Conservation (phyloP, 1,140 invertebrate genomes). For the Hetaerina americana region DNA sequence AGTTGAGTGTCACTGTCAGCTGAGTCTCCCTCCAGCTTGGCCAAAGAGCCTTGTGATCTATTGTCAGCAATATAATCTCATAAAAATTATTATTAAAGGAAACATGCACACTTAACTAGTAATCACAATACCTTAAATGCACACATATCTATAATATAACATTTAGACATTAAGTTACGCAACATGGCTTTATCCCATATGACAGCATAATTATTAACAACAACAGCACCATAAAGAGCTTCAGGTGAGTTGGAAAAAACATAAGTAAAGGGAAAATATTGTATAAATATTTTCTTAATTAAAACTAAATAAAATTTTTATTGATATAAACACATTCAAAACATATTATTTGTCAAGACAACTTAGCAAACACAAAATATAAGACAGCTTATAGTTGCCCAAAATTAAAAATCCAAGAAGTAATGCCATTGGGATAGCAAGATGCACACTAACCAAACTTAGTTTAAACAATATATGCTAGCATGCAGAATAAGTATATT, state of each 20-base stretch:
- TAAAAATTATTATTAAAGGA: not conserved
- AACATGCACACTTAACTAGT: not conserved
- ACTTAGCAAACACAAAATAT: too few relatives aligned
- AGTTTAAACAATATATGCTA: not conserved
- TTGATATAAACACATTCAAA: too few relatives aligned
- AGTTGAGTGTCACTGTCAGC: constrained; percentile 83
- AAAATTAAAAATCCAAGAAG: too few relatives aligned
- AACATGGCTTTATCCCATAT: not conserved
- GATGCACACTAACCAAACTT: too few relatives aligned
- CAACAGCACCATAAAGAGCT: not conserved
- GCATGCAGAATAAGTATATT: not conserved
- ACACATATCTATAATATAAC: not conserved
- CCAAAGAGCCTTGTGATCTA: constrained; percentile 83
- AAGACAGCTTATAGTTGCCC: too few relatives aligned
- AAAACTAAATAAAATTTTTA: too few relatives aligned
- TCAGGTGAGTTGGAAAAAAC: not conserved
- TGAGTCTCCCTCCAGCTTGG: constrained; percentile 81
- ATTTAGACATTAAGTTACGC: not conserved
- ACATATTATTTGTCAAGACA: too few relatives aligned
- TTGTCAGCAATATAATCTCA: constrained; percentile 23
- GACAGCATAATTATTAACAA: not conserved
- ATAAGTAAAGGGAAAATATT: too few relatives aligned
- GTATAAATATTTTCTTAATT: too few relatives aligned
- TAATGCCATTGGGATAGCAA: not conserved
- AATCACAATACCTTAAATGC: not conserved